Base-by-base conservation (phyloP, 2,113 vertebrate species). In the Gorsachius goisagi region DNA sequence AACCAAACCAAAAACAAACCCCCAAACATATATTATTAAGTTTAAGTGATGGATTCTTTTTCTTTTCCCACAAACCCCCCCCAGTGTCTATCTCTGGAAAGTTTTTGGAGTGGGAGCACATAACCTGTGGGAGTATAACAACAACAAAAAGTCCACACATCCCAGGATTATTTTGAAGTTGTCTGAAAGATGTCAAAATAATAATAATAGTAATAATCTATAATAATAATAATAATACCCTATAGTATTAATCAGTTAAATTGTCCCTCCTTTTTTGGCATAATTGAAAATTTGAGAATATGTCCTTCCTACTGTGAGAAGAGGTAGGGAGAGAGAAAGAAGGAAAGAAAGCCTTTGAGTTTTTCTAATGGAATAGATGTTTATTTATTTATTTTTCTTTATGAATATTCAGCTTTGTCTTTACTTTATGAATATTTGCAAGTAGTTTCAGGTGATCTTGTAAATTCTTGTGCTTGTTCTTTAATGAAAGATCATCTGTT, bases 281-380 rank as follows among this genome's bases (percentile, higher is more conserved):
- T 4, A 17, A 33, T n/a, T 32, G 11, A 68, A 49, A 53, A 52
- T 53, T 19, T 53, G 20, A 33, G 12, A 24, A 27, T 44, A 66
- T 37, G 5, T 33, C 23, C 17, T 63, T 68, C 30, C 15, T 67
- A 13, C 2, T 52, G 7, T 44, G 6, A 60, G 12, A 24, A 59
- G 11, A 72, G 16, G 41, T 41, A 63, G 28, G 11, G 6, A 88
- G 9, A 44, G 32, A 59, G 26, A 56, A 3, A 28, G 10, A 86
- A 64, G 8, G 6, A 59, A 68, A 47, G 58, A 41, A 44, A 55
- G 6, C 4, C 10, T 45, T 39, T 9, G 5, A 1, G 0, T 9
- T 33, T 56, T 44, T 15, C 41, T 2, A 11, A 41, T 16, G 49
- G 33, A 80, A 37, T 19, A 87, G 2, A 23, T 44, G 18, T 35